These are phyloP conservation scores for Leptoteleia sp. DNA, from an alignment of 1,140 invertebrate species.

Conservation along the genomic window DNA sequence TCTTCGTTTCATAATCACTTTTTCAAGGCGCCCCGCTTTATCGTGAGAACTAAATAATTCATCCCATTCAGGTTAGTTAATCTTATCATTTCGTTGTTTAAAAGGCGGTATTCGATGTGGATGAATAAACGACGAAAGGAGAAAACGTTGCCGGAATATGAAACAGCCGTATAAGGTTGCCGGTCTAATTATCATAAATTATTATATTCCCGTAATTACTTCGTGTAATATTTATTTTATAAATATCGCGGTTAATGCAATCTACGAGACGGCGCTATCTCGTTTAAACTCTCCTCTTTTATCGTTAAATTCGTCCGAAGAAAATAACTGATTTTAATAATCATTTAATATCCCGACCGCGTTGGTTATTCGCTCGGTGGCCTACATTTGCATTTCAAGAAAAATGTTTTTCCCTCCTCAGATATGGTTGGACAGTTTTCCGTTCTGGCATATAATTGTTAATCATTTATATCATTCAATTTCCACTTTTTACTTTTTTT, in stretches of 20 bases:
- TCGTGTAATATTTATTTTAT: slow-evolving; percentile 49
- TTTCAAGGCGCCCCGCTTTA: not conserved
- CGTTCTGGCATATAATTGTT: slow-evolving; percentile 1
- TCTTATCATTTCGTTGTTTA: slow-evolving; percentile 11
- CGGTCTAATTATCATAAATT: slow-evolving; percentile 26
- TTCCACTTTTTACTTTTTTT: no score
- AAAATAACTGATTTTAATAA: slow-evolving; percentile 60
- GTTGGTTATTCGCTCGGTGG: slow-evolving; percentile 8
- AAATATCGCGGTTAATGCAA: slow-evolving; percentile 44
- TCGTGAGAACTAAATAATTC: slow-evolving; percentile 7
- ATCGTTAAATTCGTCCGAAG: slow-evolving; percentile 36
- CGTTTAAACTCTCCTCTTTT: slow-evolving; percentile 32
- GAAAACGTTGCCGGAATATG: slow-evolving; percentile 18
- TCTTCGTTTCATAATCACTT: slow-evolving; percentile 7
- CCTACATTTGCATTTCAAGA: slow-evolving; percentile 17
- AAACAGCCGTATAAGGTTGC: slow-evolving; percentile 4
- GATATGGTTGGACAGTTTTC: slow-evolving; percentile 6
- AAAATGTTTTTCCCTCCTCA: slow-evolving; percentile 4
- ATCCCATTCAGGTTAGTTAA: slow-evolving; percentile 6
- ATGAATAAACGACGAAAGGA: slow-evolving; percentile 12
- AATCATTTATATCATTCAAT: no score
- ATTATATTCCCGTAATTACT: slow-evolving; percentile 41
- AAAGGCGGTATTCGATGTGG: slow-evolving; percentile 8
- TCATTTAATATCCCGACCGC: slow-evolving; percentile 41
- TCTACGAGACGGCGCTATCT: slow-evolving; percentile 24